Evolutionary conservation across 37 sponge, comb jelly and placozoan species (phyloP).

Genomic region (Dysidea cf. avara): DNA sequence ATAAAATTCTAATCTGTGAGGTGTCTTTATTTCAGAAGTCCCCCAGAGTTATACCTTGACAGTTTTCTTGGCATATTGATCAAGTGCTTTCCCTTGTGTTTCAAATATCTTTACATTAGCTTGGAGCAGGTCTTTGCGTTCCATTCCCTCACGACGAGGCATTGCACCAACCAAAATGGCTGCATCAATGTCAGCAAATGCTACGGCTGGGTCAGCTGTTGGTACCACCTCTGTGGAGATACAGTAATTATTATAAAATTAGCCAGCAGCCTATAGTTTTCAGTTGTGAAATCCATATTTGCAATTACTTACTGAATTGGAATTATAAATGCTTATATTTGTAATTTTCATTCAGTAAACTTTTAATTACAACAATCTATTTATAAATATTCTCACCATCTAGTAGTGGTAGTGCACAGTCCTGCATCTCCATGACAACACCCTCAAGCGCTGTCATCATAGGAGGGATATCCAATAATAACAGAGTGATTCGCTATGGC

Average conservation of each 20-base stretch:
- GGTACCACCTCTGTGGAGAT: slow-evolving; percentile 74
- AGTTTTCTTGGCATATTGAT: slow-evolving; percentile 87
- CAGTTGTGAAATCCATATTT: too few species aligned
- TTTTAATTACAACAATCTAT: too few species aligned
- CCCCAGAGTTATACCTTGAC: slow-evolving; percentile 76
- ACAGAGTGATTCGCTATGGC: slow-evolving; percentile 69
- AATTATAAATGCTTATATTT: too few species aligned
- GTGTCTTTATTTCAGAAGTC: neutral
- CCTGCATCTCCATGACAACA: slow-evolving; percentile 96
- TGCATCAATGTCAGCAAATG: slow-evolving; percentile 89
- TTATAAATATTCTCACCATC: slow-evolving; percentile 64
- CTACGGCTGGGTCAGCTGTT: slow-evolving; percentile 72
- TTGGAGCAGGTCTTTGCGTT: slow-evolving; percentile 91
- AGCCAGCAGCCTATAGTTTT: too few species aligned
- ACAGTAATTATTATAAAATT: too few species aligned
- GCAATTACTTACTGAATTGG: too few species aligned
- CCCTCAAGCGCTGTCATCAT: slow-evolving; percentile 84
- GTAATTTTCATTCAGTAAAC: too few species aligned
- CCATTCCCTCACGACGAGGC: slow-evolving; percentile 95
- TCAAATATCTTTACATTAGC: slow-evolving; percentile 93
- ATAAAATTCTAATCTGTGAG: neutral
- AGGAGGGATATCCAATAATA: slow-evolving; percentile 84
- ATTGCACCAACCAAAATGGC: slow-evolving; percentile 95
- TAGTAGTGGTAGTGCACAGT: slow-evolving; percentile 87
- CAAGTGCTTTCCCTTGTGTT: slow-evolving; percentile 83